phyloP scores from a whole-genome alignment of 2,113 vertebrate genomes.

The Tinamus guttatus region DNA sequence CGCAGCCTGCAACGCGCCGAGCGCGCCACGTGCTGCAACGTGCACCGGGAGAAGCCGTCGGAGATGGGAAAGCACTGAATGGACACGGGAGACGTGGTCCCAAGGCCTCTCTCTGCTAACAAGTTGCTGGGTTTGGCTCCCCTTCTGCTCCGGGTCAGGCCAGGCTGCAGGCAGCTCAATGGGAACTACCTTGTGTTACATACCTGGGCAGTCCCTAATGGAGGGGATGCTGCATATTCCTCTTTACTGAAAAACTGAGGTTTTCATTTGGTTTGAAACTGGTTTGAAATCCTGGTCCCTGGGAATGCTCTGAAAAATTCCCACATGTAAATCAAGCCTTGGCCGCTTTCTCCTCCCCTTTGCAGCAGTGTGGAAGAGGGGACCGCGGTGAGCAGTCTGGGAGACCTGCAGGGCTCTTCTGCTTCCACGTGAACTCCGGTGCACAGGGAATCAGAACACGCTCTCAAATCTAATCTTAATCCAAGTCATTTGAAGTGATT shows the following conservation, averaged over 20 bases:
- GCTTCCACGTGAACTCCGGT: accelerated
- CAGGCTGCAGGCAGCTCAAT: accelerated
- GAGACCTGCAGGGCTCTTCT: accelerated
- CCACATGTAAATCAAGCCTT: accelerated
- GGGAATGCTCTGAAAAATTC: background rate
- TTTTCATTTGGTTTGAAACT: background rate
- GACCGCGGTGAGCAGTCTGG: background rate
- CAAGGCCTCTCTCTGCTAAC: background rate
- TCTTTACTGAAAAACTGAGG: background rate
- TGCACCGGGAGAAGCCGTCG: background rate
- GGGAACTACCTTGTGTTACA: accelerated
- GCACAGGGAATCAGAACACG: background rate
- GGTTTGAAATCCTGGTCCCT: background rate
- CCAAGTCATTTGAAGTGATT: background rate
- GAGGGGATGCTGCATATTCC: background rate
- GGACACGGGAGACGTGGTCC: background rate
- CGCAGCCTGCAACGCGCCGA: accelerated
- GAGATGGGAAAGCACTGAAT: accelerated
- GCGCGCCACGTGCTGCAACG: background rate
- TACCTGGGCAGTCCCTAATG: accelerated
- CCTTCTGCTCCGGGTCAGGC: background rate
- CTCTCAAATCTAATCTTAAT: background rate
- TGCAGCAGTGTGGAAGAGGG: background rate
- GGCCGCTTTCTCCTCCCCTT: background rate
- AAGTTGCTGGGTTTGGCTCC: background rate